Evolutionary conservation across 2,797 vertebrate species (phyloP).

Genomic region (Nannoperca australis): DNA sequence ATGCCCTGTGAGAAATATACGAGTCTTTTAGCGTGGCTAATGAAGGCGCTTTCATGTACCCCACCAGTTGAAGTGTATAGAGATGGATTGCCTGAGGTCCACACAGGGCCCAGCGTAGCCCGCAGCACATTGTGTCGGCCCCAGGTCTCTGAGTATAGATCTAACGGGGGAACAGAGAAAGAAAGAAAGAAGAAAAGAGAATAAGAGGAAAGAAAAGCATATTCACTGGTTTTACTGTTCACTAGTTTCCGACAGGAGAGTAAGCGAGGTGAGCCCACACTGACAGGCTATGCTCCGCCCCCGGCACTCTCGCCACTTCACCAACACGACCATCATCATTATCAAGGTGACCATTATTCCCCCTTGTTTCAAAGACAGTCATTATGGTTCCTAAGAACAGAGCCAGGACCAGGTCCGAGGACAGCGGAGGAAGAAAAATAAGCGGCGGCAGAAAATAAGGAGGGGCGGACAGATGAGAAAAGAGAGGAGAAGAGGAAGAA

Average conservation of each 20-base stretch:
- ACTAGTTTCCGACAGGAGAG: conserved; percentile 46
- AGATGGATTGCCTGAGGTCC: conserved; percentile 76
- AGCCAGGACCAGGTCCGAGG: conserved; percentile 51
- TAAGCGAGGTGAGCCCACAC: conserved; percentile 47
- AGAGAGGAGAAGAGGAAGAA: conserved; percentile 52
- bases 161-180: conserved; percentile 43
- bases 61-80: conserved; percentile 74
- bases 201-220: conserved; percentile 45
- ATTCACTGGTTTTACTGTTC: conserved; percentile 45
- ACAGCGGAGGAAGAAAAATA: conserved; percentile 62
- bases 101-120: conserved; percentile 66
- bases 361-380: conserved; percentile 76
- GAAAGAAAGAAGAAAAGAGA: conserved; percentile 16
- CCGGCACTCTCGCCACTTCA: conserved; percentile 40
- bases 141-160: conserved; percentile 64
- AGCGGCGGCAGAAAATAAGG: conserved; percentile 74
- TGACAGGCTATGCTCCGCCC: conserved; percentile 51
- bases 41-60: conserved; percentile 82
- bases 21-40: conserved; percentile 80
- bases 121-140: conserved; percentile 65
- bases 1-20: conserved; percentile 84
- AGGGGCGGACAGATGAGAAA: conserved; percentile 62
- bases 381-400: conserved; percentile 74
- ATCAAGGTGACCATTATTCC: conserved; percentile 81
- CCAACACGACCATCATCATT: conserved; percentile 73